phyloP scores from a whole-genome alignment of 2,888 invertebrate species.

The Odontocolon sp. region DNA sequence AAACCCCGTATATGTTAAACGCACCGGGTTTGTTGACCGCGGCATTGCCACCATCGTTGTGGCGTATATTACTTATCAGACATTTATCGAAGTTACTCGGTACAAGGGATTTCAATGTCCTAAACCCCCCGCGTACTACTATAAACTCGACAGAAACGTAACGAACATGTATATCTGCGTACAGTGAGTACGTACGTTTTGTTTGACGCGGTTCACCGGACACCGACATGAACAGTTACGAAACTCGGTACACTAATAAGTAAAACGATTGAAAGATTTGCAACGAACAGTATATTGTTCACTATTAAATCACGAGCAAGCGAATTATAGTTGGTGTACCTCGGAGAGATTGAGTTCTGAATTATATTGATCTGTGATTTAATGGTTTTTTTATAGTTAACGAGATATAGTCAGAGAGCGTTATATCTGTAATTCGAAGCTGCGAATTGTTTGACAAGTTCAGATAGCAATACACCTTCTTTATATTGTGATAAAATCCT shows the following conservation, averaged over 20 bases:
- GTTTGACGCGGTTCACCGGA: constrained; percentile 46
- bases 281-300: neutral
- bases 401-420: too few relatives aligned
- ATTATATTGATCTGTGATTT: too few relatives aligned
- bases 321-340: neutral
- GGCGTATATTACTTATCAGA: constrained; percentile 39
- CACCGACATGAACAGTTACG: constrained; percentile 45
- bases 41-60: neutral
- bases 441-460: too few relatives aligned
- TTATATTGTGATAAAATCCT: too few relatives aligned
- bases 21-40: constrained; percentile 36
- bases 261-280: constrained; percentile 35
- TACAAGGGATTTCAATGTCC: constrained; percentile 57
- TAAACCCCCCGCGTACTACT: neutral
- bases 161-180: constrained; percentile 22
- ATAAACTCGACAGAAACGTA: constrained; percentile 17
- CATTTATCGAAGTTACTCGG: constrained; percentile 41
- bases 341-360: neutral
- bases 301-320: neutral
- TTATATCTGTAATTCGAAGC: too few relatives aligned
- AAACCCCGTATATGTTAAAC: too few relatives aligned
- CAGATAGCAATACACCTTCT: too few relatives aligned
- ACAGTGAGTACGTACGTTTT: constrained; percentile 37
- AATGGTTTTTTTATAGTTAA: too few relatives aligned
- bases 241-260: constrained; percentile 39